Evolutionary conservation across 2,113 vertebrate species (phyloP).

Genomic region (Lepisosteus osseus): DNA sequence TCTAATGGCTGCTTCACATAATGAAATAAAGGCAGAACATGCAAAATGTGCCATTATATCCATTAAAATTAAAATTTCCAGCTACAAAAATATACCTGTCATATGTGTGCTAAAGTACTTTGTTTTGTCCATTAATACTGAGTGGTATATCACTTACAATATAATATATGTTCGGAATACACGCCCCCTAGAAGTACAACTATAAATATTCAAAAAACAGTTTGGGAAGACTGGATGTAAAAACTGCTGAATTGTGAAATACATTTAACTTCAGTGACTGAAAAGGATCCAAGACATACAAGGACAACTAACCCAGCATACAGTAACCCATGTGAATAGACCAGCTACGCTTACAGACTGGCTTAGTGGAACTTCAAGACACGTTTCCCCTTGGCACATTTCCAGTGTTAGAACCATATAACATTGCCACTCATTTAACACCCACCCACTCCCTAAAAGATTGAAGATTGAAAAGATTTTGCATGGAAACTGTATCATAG

Average conservation of each 20-base stretch:
- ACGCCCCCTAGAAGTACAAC: not conserved
- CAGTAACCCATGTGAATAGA: too few species aligned
- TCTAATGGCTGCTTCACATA: slow-evolving; percentile 43
- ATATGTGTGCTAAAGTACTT: slow-evolving; percentile 48
- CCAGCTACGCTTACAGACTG: too few species aligned
- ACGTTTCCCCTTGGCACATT: too few species aligned
- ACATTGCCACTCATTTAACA: too few species aligned
- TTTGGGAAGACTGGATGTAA: not conserved
- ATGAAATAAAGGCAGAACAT: slow-evolving; percentile 54
- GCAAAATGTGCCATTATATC: slow-evolving; percentile 38
- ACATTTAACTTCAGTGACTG: not conserved
- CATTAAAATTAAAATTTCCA: slow-evolving; percentile 51
- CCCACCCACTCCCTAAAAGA: too few species aligned
- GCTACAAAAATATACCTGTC: slow-evolving; percentile 56
- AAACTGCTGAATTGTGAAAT: not conserved
- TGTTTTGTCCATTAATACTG: slow-evolving; percentile 59
- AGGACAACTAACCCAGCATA: too few species aligned
- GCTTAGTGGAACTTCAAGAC: too few species aligned
- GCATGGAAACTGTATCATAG: too few species aligned
- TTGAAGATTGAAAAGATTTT: too few species aligned
- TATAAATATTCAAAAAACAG: not conserved
- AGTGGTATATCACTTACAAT: not conserved
- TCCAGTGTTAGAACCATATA: too few species aligned
- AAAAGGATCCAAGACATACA: too few species aligned
- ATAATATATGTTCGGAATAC: not conserved